A percentile compares a stretch with the other conserved stretches of the same genome.
Conservation (phyloP, 2,797 vertebrate species). For the Ataeniobius toweri region DNA sequence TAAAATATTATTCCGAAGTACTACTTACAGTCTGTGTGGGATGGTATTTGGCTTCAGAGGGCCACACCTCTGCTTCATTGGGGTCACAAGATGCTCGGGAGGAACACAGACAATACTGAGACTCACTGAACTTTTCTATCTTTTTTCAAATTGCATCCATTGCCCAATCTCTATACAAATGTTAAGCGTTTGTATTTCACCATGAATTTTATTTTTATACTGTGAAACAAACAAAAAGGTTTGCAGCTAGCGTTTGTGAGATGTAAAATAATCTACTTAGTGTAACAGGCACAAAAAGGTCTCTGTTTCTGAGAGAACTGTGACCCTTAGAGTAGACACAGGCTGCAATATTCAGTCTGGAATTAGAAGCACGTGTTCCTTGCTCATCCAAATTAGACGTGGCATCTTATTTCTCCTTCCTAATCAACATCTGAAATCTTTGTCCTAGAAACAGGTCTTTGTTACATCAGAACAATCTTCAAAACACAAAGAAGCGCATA, state of each 20-base stretch:
- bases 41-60: not conserved
- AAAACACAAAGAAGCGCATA: not conserved
- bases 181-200: not conserved
- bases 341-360: constrained; percentile 26
- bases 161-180: not conserved
- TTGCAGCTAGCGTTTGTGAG: not conserved
- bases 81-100: constrained; percentile 35
- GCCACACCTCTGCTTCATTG: constrained; percentile 9
- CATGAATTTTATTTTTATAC: not conserved
- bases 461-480: not conserved
- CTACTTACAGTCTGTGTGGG: not conserved
- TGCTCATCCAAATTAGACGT: constrained; percentile 39
- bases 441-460: not conserved
- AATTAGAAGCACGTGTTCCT: constrained; percentile 53
- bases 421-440: not conserved
- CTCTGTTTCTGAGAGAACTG: constrained; percentile 11
- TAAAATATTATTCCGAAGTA: not conserved
- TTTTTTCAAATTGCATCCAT: fast-evolving
- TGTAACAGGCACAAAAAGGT: not conserved
- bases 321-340: constrained; percentile 6
- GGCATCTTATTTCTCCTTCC: not conserved
- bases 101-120: constrained; percentile 13
- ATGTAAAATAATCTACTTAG: not conserved
- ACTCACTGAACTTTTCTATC: not conserved
- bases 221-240: not conserved